Percentiles rank a stretch among this genome's conserved stretches.
Evolutionary conservation across 2,113 vertebrate genomes (phyloP).

Genomic region (Nycticorax nycticorax): DNA sequence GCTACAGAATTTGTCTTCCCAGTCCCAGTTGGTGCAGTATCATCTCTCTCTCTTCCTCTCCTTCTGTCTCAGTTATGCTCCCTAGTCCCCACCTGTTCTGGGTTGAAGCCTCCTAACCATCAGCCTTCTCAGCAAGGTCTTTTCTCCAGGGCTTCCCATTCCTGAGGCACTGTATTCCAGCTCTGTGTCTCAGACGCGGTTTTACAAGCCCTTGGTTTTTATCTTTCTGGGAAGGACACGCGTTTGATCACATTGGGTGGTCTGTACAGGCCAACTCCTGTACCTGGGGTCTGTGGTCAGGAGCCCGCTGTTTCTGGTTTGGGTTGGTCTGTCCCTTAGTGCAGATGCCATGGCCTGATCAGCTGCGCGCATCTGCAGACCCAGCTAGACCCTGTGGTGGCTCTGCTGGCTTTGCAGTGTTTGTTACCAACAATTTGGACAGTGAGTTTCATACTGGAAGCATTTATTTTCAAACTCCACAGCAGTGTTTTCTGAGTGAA

Average conservation of each 20-base stretch:
- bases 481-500: not conserved
- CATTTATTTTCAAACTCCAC: not conserved
- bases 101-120: not conserved
- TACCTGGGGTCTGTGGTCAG: not conserved
- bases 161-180: not conserved
- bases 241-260: not conserved
- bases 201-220: not conserved
- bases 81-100: not conserved
- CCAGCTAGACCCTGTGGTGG: not conserved
- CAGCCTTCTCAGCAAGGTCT: not conserved
- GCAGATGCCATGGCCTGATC: not conserved
- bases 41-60: not conserved
- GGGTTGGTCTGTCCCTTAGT: not conserved
- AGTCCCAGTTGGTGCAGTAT: not conserved
- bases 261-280: not conserved
- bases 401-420: not conserved
- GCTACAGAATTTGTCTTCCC: not conserved
- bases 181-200: not conserved
- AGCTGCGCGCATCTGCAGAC: not conserved
- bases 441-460: not conserved
- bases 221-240: not conserved
- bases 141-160: not conserved
- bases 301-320: not conserved
- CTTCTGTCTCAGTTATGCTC: not conserved
- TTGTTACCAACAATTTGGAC: not conserved